These are phyloP conservation scores for Eufriesea mexicana DNA, from an alignment of 1,140 invertebrate genomes.

Conservation along the genomic window DNA sequence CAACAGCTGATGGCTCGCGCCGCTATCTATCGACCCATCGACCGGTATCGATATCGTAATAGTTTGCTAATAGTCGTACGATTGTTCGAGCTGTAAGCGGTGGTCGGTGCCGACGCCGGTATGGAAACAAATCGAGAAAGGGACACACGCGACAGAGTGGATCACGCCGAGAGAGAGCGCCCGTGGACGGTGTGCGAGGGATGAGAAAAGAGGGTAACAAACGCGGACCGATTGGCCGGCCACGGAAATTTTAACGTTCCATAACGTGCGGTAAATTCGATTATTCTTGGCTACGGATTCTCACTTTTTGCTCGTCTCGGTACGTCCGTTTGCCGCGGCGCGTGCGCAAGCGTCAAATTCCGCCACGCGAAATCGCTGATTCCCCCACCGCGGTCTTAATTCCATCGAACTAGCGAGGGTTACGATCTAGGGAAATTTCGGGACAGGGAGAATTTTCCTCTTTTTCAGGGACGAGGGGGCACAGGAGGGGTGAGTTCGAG, in stretches of 20 bases:
- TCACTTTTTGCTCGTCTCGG: slow-evolving; percentile 62
- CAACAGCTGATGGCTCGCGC: slow-evolving; percentile 73
- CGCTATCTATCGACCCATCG: slow-evolving; percentile 72
- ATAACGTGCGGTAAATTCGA: slow-evolving; percentile 66
- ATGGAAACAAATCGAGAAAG: slow-evolving; percentile 16
- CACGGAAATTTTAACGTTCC: slow-evolving; percentile 65
- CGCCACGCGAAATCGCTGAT: slow-evolving; percentile 31
- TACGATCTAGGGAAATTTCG: no score
- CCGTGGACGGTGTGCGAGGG: background rate
- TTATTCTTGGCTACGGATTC: slow-evolving; percentile 65
- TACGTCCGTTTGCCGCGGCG: slow-evolving; percentile 52
- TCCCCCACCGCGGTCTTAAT: background rate
- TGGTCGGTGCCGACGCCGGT: slow-evolving; percentile 12
- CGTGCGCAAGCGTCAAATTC: slow-evolving; percentile 51
- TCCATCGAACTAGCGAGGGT: background rate
- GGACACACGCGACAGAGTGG: slow-evolving; percentile 10
- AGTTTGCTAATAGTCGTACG: slow-evolving; percentile 74
- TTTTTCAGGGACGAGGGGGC: background rate
- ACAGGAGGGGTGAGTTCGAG: no score
- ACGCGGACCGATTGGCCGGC: slow-evolving; percentile 46
- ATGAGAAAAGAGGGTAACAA: slow-evolving; percentile 35
- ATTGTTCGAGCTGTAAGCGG: slow-evolving; percentile 70
- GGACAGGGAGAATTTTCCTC: background rate
- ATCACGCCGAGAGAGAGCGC: background rate
- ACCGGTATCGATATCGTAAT: slow-evolving; percentile 71